Percentiles rank a stretch among this genome's conserved stretches.
phyloP scores from a whole-genome alignment of 2,888 invertebrate genomes.

The Sinotaia quadrata region DNA sequence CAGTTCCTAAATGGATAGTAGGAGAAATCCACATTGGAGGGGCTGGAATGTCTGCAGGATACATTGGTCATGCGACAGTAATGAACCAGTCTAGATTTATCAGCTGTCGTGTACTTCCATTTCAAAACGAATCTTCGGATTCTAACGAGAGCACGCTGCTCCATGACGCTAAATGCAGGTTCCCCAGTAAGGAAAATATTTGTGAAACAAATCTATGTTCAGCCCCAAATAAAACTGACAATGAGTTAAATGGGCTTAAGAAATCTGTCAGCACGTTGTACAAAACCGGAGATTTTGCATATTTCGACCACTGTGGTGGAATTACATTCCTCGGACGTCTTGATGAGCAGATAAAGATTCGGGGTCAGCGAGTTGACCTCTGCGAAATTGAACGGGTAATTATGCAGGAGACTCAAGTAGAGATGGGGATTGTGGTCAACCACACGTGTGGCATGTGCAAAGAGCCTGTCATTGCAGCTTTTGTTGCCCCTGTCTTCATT shows the following conservation, averaged over 20 bases:
- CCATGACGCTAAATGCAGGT: too few relatives aligned
- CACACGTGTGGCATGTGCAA: conserved; percentile 40
- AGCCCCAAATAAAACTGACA: not conserved
- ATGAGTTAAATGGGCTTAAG: not conserved
- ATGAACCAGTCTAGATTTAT: conserved; percentile 70
- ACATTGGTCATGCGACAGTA: conserved; percentile 79
- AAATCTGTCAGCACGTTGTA: conserved; percentile 77
- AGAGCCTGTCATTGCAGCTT: conserved; percentile 48
- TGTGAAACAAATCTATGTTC: too few relatives aligned
- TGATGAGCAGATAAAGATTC: conserved; percentile 79
- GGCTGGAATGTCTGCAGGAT: conserved; percentile 84
- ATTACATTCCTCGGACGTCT: conserved; percentile 82
- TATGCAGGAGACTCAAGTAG: conserved; percentile 52
- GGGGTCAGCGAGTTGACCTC: conserved; percentile 87
- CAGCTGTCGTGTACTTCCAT: conserved; percentile 40
- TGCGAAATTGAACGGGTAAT: conserved; percentile 81
- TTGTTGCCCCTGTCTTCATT: conserved; percentile 49
- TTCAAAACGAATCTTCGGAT: not conserved
- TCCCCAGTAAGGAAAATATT: not conserved
- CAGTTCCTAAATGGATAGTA: conserved; percentile 81
- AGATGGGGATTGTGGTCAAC: conserved; percentile 50
- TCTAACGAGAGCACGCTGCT: too few relatives aligned
- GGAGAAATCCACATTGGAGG: conserved; percentile 90
- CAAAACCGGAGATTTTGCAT: conserved; percentile 88
- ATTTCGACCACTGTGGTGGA: conserved; percentile 78